Conservation (phyloP, 2,888 invertebrate species). For the Peribatodes rhomboidaria region DNA sequence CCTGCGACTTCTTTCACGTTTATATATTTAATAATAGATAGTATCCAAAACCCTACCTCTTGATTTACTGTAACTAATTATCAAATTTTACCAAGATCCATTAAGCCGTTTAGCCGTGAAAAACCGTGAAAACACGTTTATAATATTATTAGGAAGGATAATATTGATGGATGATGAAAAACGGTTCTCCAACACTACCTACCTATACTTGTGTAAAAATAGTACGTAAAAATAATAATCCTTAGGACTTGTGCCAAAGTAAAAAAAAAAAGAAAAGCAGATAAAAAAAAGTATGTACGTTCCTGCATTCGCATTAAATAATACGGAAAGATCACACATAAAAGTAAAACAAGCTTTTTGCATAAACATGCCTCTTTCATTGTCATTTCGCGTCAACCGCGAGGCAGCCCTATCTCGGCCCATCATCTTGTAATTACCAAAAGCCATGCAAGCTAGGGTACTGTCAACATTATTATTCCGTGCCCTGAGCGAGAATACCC, state of each 20-base stretch:
- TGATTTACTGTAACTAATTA: too few species aligned
- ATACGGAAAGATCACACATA: conserved; percentile 6
- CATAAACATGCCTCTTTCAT: conserved; percentile 17
- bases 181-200: too few species aligned
- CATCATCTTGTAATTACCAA: conserved; percentile 30
- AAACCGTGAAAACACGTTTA: too few species aligned
- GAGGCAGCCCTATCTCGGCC: conserved; percentile 18
- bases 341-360: conserved; percentile 24
- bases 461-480: conserved; percentile 35
- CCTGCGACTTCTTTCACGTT: too few species aligned
- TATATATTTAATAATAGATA: too few species aligned
- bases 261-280: neutral
- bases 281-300: neutral
- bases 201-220: too few species aligned
- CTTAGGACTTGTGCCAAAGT: neutral
- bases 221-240: too few species aligned
- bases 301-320: neutral
- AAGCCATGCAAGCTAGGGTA: conserved; percentile 31
- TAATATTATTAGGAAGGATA: too few species aligned
- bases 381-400: conserved; percentile 19
- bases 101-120: too few species aligned
- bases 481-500: conserved; percentile 21
- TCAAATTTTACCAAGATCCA: too few species aligned
- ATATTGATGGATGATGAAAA: too few species aligned
- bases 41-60: too few species aligned